Percentiles rank a stretch among this genome's conserved stretches.
These are phyloP conservation scores for Poeciliopsis gracilis DNA, from an alignment of 2,797 vertebrate species.

Conservation along the genomic window DNA sequence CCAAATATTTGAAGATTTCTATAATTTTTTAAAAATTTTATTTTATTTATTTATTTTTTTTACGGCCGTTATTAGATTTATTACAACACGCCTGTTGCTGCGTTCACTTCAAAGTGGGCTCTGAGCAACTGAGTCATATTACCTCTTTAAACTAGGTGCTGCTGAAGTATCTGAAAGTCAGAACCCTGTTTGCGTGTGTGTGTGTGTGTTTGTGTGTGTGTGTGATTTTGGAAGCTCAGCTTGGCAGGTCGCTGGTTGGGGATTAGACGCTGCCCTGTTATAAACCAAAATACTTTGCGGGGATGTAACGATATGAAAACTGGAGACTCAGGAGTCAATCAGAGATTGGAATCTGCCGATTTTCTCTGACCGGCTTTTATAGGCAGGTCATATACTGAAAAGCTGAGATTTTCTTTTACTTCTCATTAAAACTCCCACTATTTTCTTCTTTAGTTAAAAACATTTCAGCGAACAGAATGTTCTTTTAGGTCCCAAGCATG, in stretches of 20 bases:
- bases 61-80: slow-evolving; percentile 26
- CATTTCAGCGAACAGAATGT: not conserved
- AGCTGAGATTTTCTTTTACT: not conserved
- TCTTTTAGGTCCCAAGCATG: not conserved
- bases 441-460: not conserved
- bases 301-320: not conserved
- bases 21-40: not conserved
- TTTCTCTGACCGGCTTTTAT: not conserved
- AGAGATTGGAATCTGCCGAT: not conserved
- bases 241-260: slow-evolving; percentile 56
- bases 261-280: slow-evolving; percentile 66
- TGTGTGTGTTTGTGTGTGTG: slow-evolving; percentile 12
- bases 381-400: not conserved
- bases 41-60: not conserved
- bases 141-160: slow-evolving; percentile 57
- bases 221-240: slow-evolving; percentile 45
- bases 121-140: slow-evolving; percentile 53
- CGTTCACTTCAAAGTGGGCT: slow-evolving; percentile 43
- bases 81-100: slow-evolving; percentile 21
- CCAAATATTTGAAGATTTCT: not conserved
- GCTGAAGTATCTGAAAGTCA: slow-evolving; percentile 33
- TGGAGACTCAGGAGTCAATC: not conserved
- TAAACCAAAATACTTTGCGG: slow-evolving; percentile 59
- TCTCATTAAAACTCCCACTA: not conserved
- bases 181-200: slow-evolving; percentile 10